Base-by-base conservation (phyloP, 2,888 invertebrate species). In the Drosophila limbata region DNA sequence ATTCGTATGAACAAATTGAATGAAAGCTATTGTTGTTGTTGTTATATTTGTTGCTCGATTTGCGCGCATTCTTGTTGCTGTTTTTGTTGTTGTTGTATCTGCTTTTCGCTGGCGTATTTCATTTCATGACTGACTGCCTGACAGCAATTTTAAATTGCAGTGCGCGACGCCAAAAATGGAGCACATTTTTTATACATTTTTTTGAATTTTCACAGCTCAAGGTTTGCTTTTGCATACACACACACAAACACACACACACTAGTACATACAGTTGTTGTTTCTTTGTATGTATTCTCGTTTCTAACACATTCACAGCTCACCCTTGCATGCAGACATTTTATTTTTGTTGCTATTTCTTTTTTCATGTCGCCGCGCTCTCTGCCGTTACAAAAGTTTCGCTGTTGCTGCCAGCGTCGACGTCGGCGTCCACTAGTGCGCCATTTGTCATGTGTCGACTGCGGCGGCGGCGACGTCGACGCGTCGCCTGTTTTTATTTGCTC, bases 311-410 rank as follows among this genome's bases (percentile, higher is more conserved):
- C 39, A n/a, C n/a, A 17, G 62, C 47, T 73, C 76, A 73, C 76
- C 76, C 79, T 77, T 74, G 79, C 57, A 47, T 81, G 80, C 86
- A 88, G 88, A 84, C 83, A 88, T 86, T 86, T 88, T 88, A 80
- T 83, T 78, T 83, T 71, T 69, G 56, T 42, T 51, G 47, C 47
- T 65, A 51, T 64, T 59, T 42, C 6, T 28, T 35, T 47, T 13
- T 33, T 39, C 28, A 42, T 69, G 35, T 53, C 40, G 71, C 31
- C n/a, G n/a, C n/a, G n/a, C n/a, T n/a, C n/a, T n/a, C n/a, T n/a
- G n/a, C n/a, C 45, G 40, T 47, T 63, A 48, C 63, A 71, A 67
- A 70, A 76, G 56, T 75, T 71, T 42, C 35, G 57, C 61, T 42
- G 64, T 45, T 39, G 40, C 52, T 21, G 39, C n/a, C 61, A 15